Percentiles rank a stretch among this genome's conserved stretches.
phyloP scores from a whole-genome alignment of 2,888 invertebrate species.

The Ornithoptera alexandrae region DNA sequence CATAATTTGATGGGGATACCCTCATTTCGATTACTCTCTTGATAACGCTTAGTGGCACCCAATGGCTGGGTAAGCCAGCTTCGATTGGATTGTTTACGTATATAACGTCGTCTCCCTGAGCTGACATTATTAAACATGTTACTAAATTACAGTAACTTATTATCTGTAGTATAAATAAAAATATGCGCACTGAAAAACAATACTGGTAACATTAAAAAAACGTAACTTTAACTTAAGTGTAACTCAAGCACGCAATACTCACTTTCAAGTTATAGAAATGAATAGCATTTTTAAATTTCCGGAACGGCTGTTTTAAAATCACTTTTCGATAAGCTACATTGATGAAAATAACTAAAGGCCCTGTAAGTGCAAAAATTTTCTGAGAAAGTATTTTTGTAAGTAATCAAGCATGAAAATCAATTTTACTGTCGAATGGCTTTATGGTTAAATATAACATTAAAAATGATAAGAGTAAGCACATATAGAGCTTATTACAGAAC shows the following conservation, averaged over 20 bases:
- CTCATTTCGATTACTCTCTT: conserved; percentile 48
- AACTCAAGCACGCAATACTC: conserved; percentile 23
- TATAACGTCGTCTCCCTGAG: conserved; percentile 40
- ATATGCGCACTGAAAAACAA: conserved; percentile 45
- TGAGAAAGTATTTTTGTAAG: conserved; percentile 17
- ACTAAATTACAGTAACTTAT: conserved; percentile 37
- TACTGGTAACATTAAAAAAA: conserved; percentile 1
- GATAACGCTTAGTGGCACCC: conserved; percentile 48
- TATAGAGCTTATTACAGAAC: neutral
- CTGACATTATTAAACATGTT: conserved; percentile 37
- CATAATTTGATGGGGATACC: conserved; percentile 30
- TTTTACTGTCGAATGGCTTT: conserved; percentile 51
- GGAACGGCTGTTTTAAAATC: neutral
- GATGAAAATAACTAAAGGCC: conserved; percentile 10
- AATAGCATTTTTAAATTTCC: conserved; percentile 26
- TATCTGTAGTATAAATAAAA: conserved; percentile 36
- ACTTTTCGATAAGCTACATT: conserved; percentile 10
- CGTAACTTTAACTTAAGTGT: neutral
- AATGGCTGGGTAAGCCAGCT: conserved; percentile 50
- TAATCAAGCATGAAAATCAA: conserved; percentile 53
- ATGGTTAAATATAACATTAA: conserved; percentile 39
- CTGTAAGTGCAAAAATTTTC: conserved; percentile 4
- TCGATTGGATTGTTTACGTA: conserved; percentile 54
- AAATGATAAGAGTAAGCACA: conserved; percentile 17
- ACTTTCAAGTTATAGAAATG: conserved; percentile 35